phyloP scores from a whole-genome alignment of 1,140 invertebrate genomes.

The Drosophila virilis region DNA sequence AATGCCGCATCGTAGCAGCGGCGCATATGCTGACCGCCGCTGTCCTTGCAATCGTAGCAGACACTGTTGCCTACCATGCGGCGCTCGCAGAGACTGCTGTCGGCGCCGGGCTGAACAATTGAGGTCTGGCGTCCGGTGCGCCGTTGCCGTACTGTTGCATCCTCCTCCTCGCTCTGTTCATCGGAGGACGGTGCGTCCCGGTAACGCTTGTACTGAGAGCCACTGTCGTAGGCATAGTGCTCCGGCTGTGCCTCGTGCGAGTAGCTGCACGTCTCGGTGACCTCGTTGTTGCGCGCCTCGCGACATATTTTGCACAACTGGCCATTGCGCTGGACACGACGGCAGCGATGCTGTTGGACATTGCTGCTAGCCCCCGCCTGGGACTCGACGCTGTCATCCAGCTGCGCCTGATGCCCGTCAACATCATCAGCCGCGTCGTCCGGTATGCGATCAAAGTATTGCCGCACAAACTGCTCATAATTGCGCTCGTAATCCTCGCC shows the following conservation, averaged over 20 bases:
- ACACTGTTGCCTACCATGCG: slow-evolving; percentile 36
- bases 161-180: slow-evolving; percentile 6
- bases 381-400: slow-evolving; percentile 36
- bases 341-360: slow-evolving; percentile 41
- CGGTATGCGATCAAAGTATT: slow-evolving; percentile 64
- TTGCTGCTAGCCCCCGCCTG: slow-evolving; percentile 39
- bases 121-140: slow-evolving; percentile 21
- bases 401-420: neutral
- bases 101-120: slow-evolving; percentile 3
- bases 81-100: slow-evolving; percentile 59
- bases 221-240: slow-evolving; percentile 61
- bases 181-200: slow-evolving; percentile 18
- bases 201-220: slow-evolving; percentile 60
- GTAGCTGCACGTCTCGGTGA: slow-evolving; percentile 75
- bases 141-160: neutral
- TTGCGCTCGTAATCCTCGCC: slow-evolving; percentile 71
- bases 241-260: slow-evolving; percentile 59
- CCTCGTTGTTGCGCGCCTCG: slow-evolving; percentile 59
- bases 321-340: slow-evolving; percentile 31
- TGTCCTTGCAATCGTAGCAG: slow-evolving; percentile 66
- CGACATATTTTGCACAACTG: slow-evolving; percentile 69
- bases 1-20: slow-evolving; percentile 57
- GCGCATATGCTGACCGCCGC: slow-evolving; percentile 39
- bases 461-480: slow-evolving; percentile 72
- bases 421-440: slow-evolving; percentile 13